phyloP scores from a whole-genome alignment of 1,140 invertebrate species.

The Pachypeltis micranthus region DNA sequence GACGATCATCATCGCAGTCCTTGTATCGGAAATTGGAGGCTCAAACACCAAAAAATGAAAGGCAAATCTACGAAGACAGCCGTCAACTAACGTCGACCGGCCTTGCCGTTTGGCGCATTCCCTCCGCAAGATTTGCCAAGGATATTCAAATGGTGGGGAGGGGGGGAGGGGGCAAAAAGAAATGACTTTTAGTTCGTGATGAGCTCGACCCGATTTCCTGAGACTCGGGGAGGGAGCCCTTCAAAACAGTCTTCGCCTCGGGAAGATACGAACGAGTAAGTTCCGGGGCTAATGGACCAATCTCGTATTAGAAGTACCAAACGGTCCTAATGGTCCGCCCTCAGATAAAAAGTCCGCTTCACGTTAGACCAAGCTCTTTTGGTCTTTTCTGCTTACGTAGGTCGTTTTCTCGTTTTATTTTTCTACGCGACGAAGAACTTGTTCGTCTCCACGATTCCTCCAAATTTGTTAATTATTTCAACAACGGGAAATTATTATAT shows the following conservation, averaged over 20 bases:
- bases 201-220: constrained; percentile 9
- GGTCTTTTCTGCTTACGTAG: not conserved
- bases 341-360: not conserved
- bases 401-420: no score
- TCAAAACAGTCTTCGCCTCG: not conserved
- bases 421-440: no score
- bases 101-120: constrained; percentile 5
- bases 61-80: no score
- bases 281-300: constrained; percentile 7
- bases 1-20: no score
- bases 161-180: not conserved
- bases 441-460: no score
- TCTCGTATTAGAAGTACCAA: constrained; percentile 8
- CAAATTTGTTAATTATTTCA: no score
- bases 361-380: not conserved
- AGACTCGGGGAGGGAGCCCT: no score
- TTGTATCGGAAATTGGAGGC: no score
- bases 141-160: constrained; percentile 1
- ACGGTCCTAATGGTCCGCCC: constrained; percentile 1
- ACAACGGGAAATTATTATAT: no score
- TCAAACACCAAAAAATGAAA: no score
- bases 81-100: no score
- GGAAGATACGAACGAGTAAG: no score
- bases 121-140: not conserved
- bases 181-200: constrained; percentile 8